Percentiles rank a stretch among this genome's conserved stretches.
Conservation (phyloP, 2,888 invertebrate species). For the Drosophila merina region DNA sequence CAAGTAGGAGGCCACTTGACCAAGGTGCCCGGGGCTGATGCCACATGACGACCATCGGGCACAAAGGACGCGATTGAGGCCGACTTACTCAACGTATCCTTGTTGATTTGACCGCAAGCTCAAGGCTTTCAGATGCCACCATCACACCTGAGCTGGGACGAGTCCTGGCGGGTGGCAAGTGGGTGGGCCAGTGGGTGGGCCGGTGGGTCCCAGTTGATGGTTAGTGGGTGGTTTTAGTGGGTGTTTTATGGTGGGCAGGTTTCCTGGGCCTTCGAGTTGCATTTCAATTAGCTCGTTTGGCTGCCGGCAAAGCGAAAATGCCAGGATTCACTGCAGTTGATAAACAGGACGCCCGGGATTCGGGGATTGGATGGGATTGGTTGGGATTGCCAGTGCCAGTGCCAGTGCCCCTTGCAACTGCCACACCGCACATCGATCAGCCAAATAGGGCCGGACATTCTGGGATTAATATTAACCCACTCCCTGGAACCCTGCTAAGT, state of each 20-base stretch:
- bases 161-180: not conserved
- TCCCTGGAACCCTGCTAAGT: not conserved
- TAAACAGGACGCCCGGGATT: constrained; percentile 11
- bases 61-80: constrained; percentile 50
- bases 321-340: constrained; percentile 3
- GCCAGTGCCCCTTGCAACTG: not conserved
- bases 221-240: not conserved
- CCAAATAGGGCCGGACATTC: constrained; percentile 1
- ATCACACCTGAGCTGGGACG: constrained; percentile 22
- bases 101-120: constrained; percentile 44
- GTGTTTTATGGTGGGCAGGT: not conserved
- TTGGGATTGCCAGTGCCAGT: constrained; percentile 3
- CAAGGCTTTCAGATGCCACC: constrained; percentile 36
- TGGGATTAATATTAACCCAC: constrained; percentile 3
- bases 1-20: constrained; percentile 4
- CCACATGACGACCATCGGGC: constrained; percentile 69
- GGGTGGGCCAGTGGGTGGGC: too few species aligned
- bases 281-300: constrained; percentile 57
- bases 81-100: constrained; percentile 39
- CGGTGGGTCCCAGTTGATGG: not conserved
- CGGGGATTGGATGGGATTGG: constrained; percentile 19
- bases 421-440: constrained; percentile 2
- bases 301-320: constrained; percentile 10
- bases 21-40: constrained; percentile 42
- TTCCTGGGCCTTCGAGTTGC: constrained; percentile 22